Percentiles rank a stretch among this genome's conserved stretches.
Evolutionary conservation across 2,888 invertebrate species (phyloP).

Genomic region (Xestia sexstrigata): DNA sequence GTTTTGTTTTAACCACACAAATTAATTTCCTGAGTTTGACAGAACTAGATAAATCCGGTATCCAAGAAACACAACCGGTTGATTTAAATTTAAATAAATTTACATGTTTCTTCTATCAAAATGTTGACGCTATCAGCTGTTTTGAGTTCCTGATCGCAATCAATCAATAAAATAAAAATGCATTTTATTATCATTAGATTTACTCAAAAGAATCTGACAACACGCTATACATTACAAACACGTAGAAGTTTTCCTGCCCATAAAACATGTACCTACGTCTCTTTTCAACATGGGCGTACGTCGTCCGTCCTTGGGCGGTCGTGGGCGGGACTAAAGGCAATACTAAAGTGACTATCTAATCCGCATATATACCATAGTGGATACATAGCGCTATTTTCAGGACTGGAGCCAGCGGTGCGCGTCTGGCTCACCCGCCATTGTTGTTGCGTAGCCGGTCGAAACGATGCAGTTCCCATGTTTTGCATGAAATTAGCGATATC

Average conservation of each 20-base stretch:
- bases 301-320: slow-evolving; percentile 66
- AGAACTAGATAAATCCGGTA: slow-evolving; percentile 11
- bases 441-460: slow-evolving; percentile 85
- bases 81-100: slow-evolving; percentile 33
- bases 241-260: slow-evolving; percentile 14
- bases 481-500: slow-evolving; percentile 78
- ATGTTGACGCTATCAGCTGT: slow-evolving; percentile 37
- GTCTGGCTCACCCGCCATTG: slow-evolving; percentile 87
- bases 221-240: not conserved
- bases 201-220: not conserved
- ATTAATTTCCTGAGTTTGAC: not conserved
- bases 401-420: slow-evolving; percentile 81
- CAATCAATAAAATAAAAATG: slow-evolving; percentile 17
- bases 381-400: slow-evolving; percentile 72
- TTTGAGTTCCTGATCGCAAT: slow-evolving; percentile 28
- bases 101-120: slow-evolving; percentile 33
- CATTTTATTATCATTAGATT: not conserved
- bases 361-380: slow-evolving; percentile 46
- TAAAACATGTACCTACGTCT: slow-evolving; percentile 28
- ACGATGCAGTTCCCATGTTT: slow-evolving; percentile 85
- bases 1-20: not conserved
- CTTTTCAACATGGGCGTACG: slow-evolving; percentile 55
- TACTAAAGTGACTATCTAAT: slow-evolving; percentile 57
- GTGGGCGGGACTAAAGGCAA: slow-evolving; percentile 68
- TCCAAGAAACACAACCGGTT: slow-evolving; percentile 23